These are phyloP conservation scores for Anolis sagrei DNA, from an alignment of 2,113 vertebrate genomes.

Conservation along the genomic window DNA sequence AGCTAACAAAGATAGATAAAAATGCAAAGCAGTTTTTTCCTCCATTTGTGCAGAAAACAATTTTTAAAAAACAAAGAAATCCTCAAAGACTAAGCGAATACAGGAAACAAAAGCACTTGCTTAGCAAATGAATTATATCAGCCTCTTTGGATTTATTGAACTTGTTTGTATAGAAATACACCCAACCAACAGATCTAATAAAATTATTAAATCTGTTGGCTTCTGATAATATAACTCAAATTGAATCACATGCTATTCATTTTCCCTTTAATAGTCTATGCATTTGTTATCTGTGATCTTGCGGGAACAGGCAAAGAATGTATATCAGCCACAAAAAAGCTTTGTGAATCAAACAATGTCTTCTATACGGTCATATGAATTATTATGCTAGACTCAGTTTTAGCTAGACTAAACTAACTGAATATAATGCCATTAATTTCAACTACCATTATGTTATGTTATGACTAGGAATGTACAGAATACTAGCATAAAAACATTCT, in stretches of 20 bases:
- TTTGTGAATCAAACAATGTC: constrained; percentile 6
- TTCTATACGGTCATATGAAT: background rate
- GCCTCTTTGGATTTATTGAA: constrained; percentile 27
- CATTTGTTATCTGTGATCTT: background rate
- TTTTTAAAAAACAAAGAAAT: constrained; percentile 8
- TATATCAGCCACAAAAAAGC: background rate
- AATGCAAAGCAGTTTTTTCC: background rate
- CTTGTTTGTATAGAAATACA: constrained; percentile 25
- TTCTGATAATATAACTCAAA: constrained; percentile 19
- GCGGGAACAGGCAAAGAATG: background rate
- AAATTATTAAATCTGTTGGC: constrained; percentile 24
- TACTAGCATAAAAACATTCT: too few species aligned
- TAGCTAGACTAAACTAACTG: background rate
- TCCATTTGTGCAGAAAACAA: constrained; percentile 5
- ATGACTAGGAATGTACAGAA: background rate
- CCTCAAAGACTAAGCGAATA: constrained; percentile 11
- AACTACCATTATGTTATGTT: background rate
- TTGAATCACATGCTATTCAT: constrained; percentile 16
- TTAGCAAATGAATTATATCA: constrained; percentile 18
- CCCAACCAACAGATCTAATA: constrained; percentile 26
- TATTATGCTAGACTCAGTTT: background rate
- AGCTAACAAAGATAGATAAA: background rate
- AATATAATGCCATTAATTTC: background rate
- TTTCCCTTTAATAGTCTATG: constrained; percentile 37
- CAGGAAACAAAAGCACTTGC: constrained; percentile 18